Percentiles rank a stretch among this genome's conserved stretches.
These are phyloP conservation scores for Acanthococcus lagerstroemiae DNA, from an alignment of 2,888 invertebrate genomes.

Conservation along the genomic window DNA sequence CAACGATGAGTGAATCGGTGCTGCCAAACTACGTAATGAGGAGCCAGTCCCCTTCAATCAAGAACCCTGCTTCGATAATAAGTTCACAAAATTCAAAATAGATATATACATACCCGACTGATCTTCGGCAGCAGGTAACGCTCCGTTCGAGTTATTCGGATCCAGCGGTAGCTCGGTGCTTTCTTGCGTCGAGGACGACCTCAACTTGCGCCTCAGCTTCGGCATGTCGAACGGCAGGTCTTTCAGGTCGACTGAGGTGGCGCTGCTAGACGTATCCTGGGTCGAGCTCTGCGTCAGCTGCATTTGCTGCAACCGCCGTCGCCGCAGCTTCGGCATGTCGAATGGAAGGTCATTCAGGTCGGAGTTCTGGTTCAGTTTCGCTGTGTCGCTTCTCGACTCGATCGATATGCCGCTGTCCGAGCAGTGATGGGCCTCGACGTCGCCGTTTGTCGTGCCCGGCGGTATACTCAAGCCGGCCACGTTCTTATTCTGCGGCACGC, in stretches of 20 bases:
- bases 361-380: slow-evolving; percentile 33
- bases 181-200: slow-evolving; percentile 19
- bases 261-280: slow-evolving; percentile 31
- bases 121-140: slow-evolving; percentile 3
- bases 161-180: slow-evolving; percentile 11
- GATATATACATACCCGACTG: slow-evolving; percentile 8
- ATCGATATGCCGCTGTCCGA: slow-evolving; percentile 82
- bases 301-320: slow-evolving; percentile 45
- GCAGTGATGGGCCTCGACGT: slow-evolving; percentile 50
- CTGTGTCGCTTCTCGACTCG: slow-evolving; percentile 51
- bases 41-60: no score
- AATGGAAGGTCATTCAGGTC: slow-evolving; percentile 69
- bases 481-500: slow-evolving; percentile 13
- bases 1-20: no score
- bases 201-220: slow-evolving; percentile 64
- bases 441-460: background rate
- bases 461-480: slow-evolving; percentile 45
- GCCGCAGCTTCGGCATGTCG: slow-evolving; percentile 79
- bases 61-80: no score
- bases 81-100: no score
- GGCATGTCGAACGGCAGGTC: slow-evolving; percentile 88
- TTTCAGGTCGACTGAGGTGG: slow-evolving; percentile 58
- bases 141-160: background rate
- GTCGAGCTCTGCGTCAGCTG: slow-evolving; percentile 31
- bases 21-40: no score